Conservation (phyloP, 2,888 invertebrate genomes). For the Miltochrista miniata region DNA sequence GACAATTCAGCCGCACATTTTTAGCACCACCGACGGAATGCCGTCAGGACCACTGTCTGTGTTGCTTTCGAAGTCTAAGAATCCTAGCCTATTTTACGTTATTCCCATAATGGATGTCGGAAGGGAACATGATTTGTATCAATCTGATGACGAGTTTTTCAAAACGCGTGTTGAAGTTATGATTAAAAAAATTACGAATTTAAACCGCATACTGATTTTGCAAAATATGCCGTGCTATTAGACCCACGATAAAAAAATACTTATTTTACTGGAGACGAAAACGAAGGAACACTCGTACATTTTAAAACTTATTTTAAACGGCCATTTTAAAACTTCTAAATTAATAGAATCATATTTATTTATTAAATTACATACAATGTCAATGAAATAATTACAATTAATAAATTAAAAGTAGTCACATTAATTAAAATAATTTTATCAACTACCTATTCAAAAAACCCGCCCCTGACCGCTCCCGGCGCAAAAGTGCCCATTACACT, state of each 20-base stretch:
- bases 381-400: too few species aligned
- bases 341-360: too few species aligned
- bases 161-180: neutral
- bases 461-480: too few species aligned
- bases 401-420: too few species aligned
- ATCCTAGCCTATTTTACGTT: constrained; percentile 10
- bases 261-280: constrained; percentile 4
- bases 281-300: neutral
- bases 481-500: too few species aligned
- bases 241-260: constrained; percentile 9
- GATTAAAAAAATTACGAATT: constrained; percentile 5
- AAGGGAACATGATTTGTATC: neutral
- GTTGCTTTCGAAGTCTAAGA: constrained; percentile 11
- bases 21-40: too few species aligned
- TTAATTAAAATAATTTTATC: too few species aligned
- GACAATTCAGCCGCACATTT: too few species aligned
- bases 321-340: too few species aligned
- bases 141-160: neutral
- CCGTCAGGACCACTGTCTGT: too few species aligned
- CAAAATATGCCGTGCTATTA: constrained; percentile 1
- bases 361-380: too few species aligned
- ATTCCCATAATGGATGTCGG: constrained; percentile 6
- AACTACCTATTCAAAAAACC: too few species aligned
- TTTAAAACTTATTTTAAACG: neutral
- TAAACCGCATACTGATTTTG: constrained; percentile 4